Evolutionary conservation across 1,140 invertebrate species (phyloP).

Genomic region (Neuroterus valhalla): DNA sequence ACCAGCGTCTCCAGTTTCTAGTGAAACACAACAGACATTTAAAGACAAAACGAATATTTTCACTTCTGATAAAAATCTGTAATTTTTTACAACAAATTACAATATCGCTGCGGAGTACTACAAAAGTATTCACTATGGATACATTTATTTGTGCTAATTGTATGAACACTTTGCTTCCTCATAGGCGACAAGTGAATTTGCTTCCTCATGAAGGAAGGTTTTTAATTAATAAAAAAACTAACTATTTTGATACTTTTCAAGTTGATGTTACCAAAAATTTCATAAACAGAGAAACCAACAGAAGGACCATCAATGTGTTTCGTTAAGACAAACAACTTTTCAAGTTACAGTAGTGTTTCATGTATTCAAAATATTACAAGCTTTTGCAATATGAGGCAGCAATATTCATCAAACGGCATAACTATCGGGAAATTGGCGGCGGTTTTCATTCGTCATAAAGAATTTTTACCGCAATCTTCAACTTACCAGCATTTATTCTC

Average conservation of each 20-base stretch:
- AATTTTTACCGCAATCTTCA: neutral
- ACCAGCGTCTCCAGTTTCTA: slow-evolving; percentile 54
- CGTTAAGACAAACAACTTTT: too few relatives aligned
- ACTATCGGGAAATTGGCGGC: neutral
- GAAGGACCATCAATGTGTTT: too few relatives aligned
- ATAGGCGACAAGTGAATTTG: too few relatives aligned
- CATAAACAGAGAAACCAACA: too few relatives aligned
- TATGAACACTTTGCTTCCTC: too few relatives aligned
- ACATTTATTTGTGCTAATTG: too few relatives aligned
- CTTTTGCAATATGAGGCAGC: neutral
- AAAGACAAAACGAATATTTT: slow-evolving; percentile 42
- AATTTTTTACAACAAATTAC: neutral
- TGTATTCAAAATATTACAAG: too few relatives aligned
- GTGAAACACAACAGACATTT: slow-evolving; percentile 56
- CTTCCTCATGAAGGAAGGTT: too few relatives aligned
- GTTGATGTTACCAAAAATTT: too few relatives aligned
- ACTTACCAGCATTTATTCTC: neutral
- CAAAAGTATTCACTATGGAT: neutral
- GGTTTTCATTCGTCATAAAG: neutral
- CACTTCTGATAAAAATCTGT: slow-evolving; percentile 15
- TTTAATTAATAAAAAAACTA: too few relatives aligned
- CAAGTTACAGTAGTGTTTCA: too few relatives aligned
- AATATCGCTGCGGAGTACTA: neutral
- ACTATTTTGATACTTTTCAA: too few relatives aligned
- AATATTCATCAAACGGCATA: neutral